Conservation (phyloP, 2,113 vertebrate species). For the Dolichotis patagonum region DNA sequence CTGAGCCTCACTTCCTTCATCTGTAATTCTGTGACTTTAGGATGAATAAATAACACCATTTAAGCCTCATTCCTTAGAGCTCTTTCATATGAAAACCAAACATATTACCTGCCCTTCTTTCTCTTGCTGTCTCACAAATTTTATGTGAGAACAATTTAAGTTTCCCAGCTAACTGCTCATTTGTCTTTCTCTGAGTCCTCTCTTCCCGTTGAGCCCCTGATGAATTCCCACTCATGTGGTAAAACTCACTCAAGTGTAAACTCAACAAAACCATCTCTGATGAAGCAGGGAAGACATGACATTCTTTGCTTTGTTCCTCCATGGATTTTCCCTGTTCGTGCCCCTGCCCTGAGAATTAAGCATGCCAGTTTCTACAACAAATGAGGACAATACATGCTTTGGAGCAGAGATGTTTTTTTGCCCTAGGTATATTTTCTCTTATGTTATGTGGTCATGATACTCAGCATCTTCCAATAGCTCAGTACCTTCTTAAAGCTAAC, state of each 20-base stretch:
- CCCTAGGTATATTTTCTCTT: background rate
- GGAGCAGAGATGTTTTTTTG: background rate
- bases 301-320: background rate
- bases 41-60: constrained; percentile 10
- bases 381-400: background rate
- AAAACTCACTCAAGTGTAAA: background rate
- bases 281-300: background rate
- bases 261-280: background rate
- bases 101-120: background rate
- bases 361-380: background rate
- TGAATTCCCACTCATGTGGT: background rate
- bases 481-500: background rate
- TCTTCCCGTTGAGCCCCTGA: background rate
- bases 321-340: background rate
- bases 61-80: background rate
- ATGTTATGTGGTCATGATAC: background rate
- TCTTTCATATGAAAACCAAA: constrained; percentile 25
- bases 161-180: background rate
- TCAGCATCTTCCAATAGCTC: background rate
- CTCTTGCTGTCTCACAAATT: background rate
- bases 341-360: background rate
- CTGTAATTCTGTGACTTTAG: background rate
- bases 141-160: background rate
- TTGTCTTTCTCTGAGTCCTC: background rate
- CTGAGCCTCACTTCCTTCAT: background rate